A percentile compares a stretch with the other conserved stretches of the same genome.
phyloP scores from a whole-genome alignment of 2,113 vertebrate species.

The Takifugu flavidus region DNA sequence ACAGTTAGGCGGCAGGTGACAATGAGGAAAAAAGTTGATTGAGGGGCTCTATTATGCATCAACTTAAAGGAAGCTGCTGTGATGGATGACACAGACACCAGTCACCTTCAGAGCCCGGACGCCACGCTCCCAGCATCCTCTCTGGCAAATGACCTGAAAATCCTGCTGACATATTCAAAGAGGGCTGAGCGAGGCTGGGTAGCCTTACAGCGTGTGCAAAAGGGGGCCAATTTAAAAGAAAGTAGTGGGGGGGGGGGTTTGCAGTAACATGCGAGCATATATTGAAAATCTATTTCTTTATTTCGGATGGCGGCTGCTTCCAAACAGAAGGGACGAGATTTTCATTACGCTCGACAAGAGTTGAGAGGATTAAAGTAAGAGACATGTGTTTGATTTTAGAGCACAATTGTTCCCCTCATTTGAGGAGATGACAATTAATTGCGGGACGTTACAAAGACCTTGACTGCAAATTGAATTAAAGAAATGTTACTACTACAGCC shows the following conservation, averaged over 20 bases:
- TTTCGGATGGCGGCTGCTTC: conserved; percentile 38
- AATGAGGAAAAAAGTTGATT: conserved; percentile 94
- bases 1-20: conserved; percentile 80
- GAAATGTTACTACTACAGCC: conserved; percentile 56
- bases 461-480: conserved; percentile 69
- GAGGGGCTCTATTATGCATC: conserved; percentile 99
- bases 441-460: conserved; percentile 65
- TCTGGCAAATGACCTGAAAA: conserved; percentile 98
- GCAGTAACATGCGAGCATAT: conserved; percentile 45
- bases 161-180: conserved; percentile 97
- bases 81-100: conserved; percentile 93
- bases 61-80: conserved; percentile 97
- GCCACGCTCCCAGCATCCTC: conserved; percentile 86
- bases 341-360: conserved; percentile 54
- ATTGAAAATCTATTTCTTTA: conserved; percentile 77
- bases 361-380: conserved; percentile 40
- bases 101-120: conserved; percentile 95
- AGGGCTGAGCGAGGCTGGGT: conserved; percentile 42
- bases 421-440: conserved; percentile 72
- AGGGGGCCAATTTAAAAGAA: conserved; percentile 57
- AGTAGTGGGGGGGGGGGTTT: conserved; percentile 29
- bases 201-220: conserved; percentile 45
- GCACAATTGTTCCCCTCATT: conserved; percentile 65
- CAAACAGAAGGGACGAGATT: conserved; percentile 32
- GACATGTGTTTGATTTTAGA: conserved; percentile 64